These are phyloP conservation scores for Leucophenga maculata DNA, from an alignment of 2,888 invertebrate genomes.

Conservation along the genomic window DNA sequence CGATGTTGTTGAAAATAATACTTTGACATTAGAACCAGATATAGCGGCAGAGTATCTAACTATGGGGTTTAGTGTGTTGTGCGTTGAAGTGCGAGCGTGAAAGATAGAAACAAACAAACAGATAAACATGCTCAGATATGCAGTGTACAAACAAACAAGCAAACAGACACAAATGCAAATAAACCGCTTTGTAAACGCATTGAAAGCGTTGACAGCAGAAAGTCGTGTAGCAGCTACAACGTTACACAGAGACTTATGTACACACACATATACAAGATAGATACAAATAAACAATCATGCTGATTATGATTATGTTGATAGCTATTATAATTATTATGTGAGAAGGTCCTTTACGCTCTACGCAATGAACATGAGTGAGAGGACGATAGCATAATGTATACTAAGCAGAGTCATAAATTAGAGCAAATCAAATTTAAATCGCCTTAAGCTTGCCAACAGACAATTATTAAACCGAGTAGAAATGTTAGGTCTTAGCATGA, in stretches of 20 bases:
- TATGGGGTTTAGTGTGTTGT: background rate
- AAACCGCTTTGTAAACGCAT: conserved; percentile 8
- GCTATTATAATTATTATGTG: background rate
- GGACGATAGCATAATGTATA: too few species aligned
- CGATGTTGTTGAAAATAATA: conserved; percentile 20
- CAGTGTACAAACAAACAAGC: conserved; percentile 2
- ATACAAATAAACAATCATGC: background rate
- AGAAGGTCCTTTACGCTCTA: too few species aligned
- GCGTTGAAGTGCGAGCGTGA: background rate
- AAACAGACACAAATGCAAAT: conserved; percentile 4
- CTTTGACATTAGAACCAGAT: background rate
- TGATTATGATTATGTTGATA: conserved; percentile 3
- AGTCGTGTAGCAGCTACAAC: background rate
- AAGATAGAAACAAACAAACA: background rate
- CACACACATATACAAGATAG: too few species aligned
- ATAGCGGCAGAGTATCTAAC: background rate
- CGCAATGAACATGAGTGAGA: too few species aligned
- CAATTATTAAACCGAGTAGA: too few species aligned
- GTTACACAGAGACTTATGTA: background rate
- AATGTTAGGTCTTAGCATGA: too few species aligned
- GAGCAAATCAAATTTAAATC: too few species aligned
- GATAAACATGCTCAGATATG: conserved; percentile 6
- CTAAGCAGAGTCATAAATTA: too few species aligned
- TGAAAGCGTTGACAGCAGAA: conserved; percentile 12
- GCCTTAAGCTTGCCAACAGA: too few species aligned